Evolutionary conservation across 2,113 vertebrate species (phyloP).

Genomic region (Corvus hawaiiensis): DNA sequence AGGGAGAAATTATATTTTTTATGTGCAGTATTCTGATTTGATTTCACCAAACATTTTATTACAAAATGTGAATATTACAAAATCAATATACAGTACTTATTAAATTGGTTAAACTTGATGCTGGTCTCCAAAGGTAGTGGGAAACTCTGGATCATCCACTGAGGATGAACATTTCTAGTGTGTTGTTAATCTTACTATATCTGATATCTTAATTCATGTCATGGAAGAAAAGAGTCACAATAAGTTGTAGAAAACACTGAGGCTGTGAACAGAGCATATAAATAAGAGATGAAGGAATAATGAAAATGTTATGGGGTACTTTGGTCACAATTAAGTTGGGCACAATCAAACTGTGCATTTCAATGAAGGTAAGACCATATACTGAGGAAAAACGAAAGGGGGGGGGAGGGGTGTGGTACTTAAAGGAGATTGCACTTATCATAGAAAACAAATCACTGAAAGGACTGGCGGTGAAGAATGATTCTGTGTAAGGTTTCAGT

Average conservation of each 20-base stretch:
- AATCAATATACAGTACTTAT: neutral
- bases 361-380: neutral
- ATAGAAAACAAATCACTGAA: neutral
- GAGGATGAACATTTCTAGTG: neutral
- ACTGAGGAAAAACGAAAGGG: neutral
- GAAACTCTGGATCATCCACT: neutral
- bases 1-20: neutral
- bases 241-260: neutral
- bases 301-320: neutral
- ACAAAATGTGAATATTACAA: neutral
- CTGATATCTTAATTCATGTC: neutral
- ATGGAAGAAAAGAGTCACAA: neutral
- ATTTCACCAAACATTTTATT: neutral
- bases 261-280: neutral
- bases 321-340: neutral
- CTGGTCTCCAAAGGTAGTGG: neutral
- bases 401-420: neutral
- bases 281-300: neutral
- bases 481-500: neutral
- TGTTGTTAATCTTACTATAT: neutral
- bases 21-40: neutral
- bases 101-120: neutral
- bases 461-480: neutral
- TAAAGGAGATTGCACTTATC: neutral
- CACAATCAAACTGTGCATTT: neutral